A percentile compares a stretch with the other conserved stretches of the same genome.
Conservation (phyloP, 2,888 invertebrate species). For the Hyppa rectilinea region DNA sequence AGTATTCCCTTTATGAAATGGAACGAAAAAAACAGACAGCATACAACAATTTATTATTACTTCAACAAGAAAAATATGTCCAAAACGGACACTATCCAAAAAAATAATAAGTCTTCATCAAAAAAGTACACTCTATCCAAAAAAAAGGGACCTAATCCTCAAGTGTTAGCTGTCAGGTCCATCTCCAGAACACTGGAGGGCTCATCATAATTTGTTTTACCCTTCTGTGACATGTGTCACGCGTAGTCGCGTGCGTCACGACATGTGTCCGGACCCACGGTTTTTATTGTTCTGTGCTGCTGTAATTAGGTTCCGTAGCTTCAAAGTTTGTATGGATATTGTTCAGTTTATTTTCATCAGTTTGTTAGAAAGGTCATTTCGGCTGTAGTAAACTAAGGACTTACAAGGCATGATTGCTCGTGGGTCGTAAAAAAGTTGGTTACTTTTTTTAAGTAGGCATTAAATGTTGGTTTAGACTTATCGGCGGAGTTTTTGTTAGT, state of each 20-base stretch:
- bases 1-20: not conserved
- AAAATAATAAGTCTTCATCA: slow-evolving; percentile 33
- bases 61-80: slow-evolving; percentile 7
- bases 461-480: slow-evolving; percentile 9
- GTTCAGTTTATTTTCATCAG: slow-evolving; percentile 17
- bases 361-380: not conserved
- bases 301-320: slow-evolving; percentile 40
- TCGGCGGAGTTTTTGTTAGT: slow-evolving; percentile 13
- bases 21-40: not conserved
- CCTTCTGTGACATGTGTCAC: slow-evolving; percentile 57
- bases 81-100: not conserved
- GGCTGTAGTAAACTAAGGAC: slow-evolving; percentile 15
- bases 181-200: slow-evolving; percentile 34
- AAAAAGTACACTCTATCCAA: slow-evolving; percentile 30
- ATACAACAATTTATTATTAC: not conserved
- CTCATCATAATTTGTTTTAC: slow-evolving; percentile 63
- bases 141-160: slow-evolving; percentile 39
- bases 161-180: slow-evolving; percentile 40
- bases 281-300: slow-evolving; percentile 43
- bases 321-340: slow-evolving; percentile 17
- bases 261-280: slow-evolving; percentile 47
- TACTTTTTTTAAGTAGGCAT: slow-evolving; percentile 33
- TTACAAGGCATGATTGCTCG: slow-evolving; percentile 20
- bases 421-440: slow-evolving; percentile 31
- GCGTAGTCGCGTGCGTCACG: slow-evolving; percentile 28